Evolutionary conservation across 2,888 invertebrate genomes (phyloP), one percentile per base, ranked within the genome.

Genomic region (Drosophila tanythrix): DNA sequence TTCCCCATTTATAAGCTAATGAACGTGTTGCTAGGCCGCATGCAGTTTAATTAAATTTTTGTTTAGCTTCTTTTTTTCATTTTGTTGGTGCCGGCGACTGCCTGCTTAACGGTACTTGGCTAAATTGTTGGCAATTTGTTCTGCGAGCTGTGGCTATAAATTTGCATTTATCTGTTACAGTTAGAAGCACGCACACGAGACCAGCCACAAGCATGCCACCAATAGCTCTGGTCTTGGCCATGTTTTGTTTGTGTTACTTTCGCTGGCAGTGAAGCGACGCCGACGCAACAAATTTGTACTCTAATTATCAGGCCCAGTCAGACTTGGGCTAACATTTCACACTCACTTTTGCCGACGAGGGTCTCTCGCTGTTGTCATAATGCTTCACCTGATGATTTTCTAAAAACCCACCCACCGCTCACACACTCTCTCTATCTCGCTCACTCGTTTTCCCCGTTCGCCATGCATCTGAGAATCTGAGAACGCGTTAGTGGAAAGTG

Each of bases 91-190:
- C 60, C 38, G 52, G 27, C 55, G 40, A 46, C 13, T 48, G 68
- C 50, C 84, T 78, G 79, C 85, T 83, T 83, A 87, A 87, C 87
- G 90, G 87, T 90, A 78, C 72, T 56, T 33, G 60, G 31, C 70
- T 80, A 90, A 87, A 87, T 90, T 89, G 90, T 73, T 75, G 71
- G 90, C 88, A 87, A 87, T 90, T 87, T 90, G 89, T 78, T 80
- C 66, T 75, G 69, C 83, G 72, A 69, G 82, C 72, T 38, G 71
- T 61, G 74, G 71, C 74, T 74, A 83, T 90, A 87, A 87, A 82
- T 86, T 83, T 90, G 89, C 90, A 89, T 83, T 82, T 82, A 90
- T 83, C 87, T 71, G 73, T 79, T 83, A 90, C 87, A 83, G 89
- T 90, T 87, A 90, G 65, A 62, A 63, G 61, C 82, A 83, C 87